Evolutionary conservation across 2,888 invertebrate genomes (phyloP), one percentile per base, ranked within the genome.

Genomic region (Watsonalla binaria): DNA sequence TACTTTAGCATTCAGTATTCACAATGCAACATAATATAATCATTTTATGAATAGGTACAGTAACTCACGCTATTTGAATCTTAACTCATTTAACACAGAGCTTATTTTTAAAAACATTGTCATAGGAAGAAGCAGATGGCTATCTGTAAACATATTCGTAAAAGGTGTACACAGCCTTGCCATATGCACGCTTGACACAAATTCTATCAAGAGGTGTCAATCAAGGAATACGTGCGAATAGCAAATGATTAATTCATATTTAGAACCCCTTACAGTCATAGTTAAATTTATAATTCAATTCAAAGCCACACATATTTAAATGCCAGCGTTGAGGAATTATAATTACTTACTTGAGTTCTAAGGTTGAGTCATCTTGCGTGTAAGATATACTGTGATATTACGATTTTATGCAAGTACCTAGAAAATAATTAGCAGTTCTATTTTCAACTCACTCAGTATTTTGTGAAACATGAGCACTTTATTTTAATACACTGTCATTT

Each of bases 131-230:
- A 57, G 56, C 61, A 68, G 52, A 35, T 9, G 58, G 61, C 61
- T 68, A 67, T 64, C 69, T 51, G 53, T 57, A 61, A 65, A 59
- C 51, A 56, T 42, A 11, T 11, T 42, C 42, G 42, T 42, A 42
- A 42, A 59, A 56, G 47, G 56, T 56, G 52, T 60, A 60, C 62
- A 51, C 37, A 49, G 39, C 53, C 53, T 53, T 50, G 37, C 50
- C 50, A 39, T 37, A 15, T 53, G 46, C 53, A 50, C 37, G 50
- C 34, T 50, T 45, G 49, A 50, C 53, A 53, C 45, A 50, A 46
- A 46, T 50, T 46, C 46, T 24, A 46, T 53, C 45, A 53, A 50
- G 42, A 11, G 8, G 5, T 5, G 11, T 42, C 42, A 42, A 42
- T 42, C 42, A 42, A 42, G 42, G 8, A 9, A 42, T 42, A 42